These are phyloP conservation scores for Brassicogethes aeneus DNA, from an alignment of 2,888 invertebrate species.

Conservation along the genomic window DNA sequence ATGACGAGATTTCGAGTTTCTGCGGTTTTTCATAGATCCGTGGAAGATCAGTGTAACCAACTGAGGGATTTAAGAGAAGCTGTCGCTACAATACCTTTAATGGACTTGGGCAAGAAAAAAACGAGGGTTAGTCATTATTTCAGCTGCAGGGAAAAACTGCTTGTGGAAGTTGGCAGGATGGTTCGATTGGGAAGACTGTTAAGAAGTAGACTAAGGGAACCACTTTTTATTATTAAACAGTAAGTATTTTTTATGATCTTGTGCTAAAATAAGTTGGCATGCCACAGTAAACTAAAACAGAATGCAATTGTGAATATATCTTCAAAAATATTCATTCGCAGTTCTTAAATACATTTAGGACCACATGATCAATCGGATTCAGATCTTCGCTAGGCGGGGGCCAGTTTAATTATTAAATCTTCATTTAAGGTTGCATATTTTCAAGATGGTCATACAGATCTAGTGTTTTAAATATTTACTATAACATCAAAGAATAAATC, in stretches of 20 bases:
- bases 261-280: no score
- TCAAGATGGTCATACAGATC: no score
- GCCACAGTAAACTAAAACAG: no score
- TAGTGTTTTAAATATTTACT: no score
- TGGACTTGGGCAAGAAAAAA: slow-evolving; percentile 40
- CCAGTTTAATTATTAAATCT: no score
- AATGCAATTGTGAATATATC: no score
- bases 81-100: slow-evolving; percentile 42
- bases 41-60: slow-evolving; percentile 54
- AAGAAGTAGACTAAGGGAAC: slow-evolving; percentile 56
- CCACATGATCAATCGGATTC: no score
- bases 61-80: slow-evolving; percentile 51
- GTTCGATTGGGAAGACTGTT: slow-evolving; percentile 59
- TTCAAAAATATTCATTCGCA: no score
- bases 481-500: no score
- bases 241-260: slow-evolving; percentile 10
- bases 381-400: no score
- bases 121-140: slow-evolving; percentile 47
- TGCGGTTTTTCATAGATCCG: slow-evolving; percentile 64
- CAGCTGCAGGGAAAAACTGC: slow-evolving; percentile 51
- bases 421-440: no score
- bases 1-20: slow-evolving; percentile 66
- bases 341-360: no score
- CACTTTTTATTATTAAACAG: slow-evolving; percentile 37
- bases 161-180: slow-evolving; percentile 64